phyloP scores from a whole-genome alignment of 2,888 invertebrate genomes.

The Drosophila kanekoi region DNA sequence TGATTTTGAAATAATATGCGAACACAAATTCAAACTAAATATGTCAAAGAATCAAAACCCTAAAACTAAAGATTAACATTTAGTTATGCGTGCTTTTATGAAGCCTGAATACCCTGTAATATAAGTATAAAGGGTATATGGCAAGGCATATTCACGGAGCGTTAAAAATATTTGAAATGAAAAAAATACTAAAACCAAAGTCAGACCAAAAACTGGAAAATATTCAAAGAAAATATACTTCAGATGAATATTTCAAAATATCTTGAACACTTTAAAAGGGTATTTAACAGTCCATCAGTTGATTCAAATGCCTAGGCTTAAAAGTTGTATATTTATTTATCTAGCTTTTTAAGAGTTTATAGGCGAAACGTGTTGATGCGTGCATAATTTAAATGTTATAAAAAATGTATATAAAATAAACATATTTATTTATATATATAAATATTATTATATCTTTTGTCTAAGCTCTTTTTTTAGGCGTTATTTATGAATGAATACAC shows the following conservation, averaged over 20 bases:
- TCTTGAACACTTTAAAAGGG: not conserved
- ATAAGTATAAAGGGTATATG: not conserved
- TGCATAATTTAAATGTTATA: constrained; percentile 45
- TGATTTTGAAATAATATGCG: constrained; percentile 32
- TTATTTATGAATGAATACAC: constrained; percentile 41
- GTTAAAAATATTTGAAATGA: no score
- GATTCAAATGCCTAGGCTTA: constrained; percentile 3
- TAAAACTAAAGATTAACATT: not conserved
- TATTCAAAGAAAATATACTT: no score
- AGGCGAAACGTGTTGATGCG: constrained; percentile 51
- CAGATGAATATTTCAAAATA: no score
- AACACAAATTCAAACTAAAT: constrained; percentile 46
- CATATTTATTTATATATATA: constrained; percentile 26
- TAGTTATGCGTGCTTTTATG: constrained; percentile 6
- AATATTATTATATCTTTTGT: constrained; percentile 39
- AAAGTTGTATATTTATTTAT: constrained; percentile 29
- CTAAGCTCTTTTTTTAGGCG: not conserved
- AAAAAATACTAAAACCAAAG: no score
- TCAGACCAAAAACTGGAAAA: no score
- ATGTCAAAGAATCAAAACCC: constrained; percentile 34
- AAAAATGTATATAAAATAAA: constrained; percentile 22
- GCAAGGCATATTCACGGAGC: no score
- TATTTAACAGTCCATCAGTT: constrained; percentile 4
- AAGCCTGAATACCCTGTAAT: not conserved
- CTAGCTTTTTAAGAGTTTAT: constrained; percentile 36